phyloP scores from a whole-genome alignment of 2,797 vertebrate species.

The Brachyrhaphis roseni region DNA sequence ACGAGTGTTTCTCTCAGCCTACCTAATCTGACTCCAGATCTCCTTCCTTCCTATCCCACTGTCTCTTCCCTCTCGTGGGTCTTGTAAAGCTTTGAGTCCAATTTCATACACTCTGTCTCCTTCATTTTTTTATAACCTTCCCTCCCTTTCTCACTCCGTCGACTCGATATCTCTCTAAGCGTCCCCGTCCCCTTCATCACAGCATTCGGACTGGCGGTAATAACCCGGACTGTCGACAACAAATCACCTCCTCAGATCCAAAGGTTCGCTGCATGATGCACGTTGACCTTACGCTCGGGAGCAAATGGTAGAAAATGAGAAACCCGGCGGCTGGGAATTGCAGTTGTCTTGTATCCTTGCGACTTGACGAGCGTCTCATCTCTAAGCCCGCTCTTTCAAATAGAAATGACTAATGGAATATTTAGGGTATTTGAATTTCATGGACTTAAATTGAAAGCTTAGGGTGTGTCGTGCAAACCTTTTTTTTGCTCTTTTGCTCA shows the following conservation, averaged over 20 bases:
- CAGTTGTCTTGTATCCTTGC: slow-evolving; percentile 32
- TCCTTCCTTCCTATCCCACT: slow-evolving; percentile 15
- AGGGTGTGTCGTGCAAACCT: not conserved
- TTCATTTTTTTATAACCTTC: slow-evolving; percentile 43
- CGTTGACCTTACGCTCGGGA: slow-evolving; percentile 48
- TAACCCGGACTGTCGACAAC: slow-evolving; percentile 55
- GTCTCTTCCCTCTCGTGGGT: slow-evolving; percentile 40
- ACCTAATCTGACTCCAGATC: slow-evolving; percentile 43
- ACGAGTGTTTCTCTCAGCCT: slow-evolving; percentile 41
- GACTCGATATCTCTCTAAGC: not conserved
- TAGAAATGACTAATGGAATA: not conserved
- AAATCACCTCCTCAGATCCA: slow-evolving; percentile 58
- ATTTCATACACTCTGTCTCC: slow-evolving; percentile 66
- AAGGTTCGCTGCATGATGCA: slow-evolving; percentile 41
- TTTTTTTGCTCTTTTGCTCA: not conserved
- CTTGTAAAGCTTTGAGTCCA: slow-evolving; percentile 63
- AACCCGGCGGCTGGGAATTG: slow-evolving; percentile 47
- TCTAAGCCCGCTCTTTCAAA: not conserved
- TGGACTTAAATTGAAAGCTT: not conserved
- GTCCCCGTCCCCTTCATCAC: slow-evolving; percentile 30
- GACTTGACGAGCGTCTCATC: slow-evolving; percentile 1
- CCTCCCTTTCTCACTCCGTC: not conserved
- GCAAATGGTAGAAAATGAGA: slow-evolving; percentile 59
- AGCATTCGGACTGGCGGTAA: slow-evolving; percentile 46
- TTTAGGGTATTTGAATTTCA: not conserved